Base-by-base conservation (phyloP, 2,113 vertebrate genomes). In the Neogobius melanostomus region DNA sequence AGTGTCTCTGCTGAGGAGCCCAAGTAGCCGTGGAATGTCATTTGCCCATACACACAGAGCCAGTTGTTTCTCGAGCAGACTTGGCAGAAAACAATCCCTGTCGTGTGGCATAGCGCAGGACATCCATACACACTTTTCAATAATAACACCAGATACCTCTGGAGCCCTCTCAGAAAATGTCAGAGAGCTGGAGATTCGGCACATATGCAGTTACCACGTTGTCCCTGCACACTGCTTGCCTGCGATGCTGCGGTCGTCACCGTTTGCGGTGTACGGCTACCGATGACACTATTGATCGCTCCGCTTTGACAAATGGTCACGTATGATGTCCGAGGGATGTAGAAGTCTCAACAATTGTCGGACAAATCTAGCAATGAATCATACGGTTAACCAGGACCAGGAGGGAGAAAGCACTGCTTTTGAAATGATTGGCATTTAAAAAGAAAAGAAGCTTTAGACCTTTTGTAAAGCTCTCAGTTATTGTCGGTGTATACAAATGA, bases 11-110 rank as follows among this genome's bases (percentile, higher is more conserved):
- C 64, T 74, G 16, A 5, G 52, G 71, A 83, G 64, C 78, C 75
- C 70, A 76, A 85, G 75, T 79, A 79, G 75, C 78, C 64, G 66
- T 72, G 82, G 85, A 87, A 83, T 89, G 80, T 36, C 66, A 67
- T 44, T 72, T 61, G 65, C 73, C 69, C 8, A 87, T 69, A 89
- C 28, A 36, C 72, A 89, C 71, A 74, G 81, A 44, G 61, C 68
- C 9, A 49, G 74, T 86, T 87, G 82, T 84, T 69, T 82, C 79
- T 77, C 68, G 68, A 65, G 74, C 63, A 77, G 81, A 80, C 64
- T 36, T 57, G 50, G 79, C 71, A 82, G 69, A 48, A 81, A 85
- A 85, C 82, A 72, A 83, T 80, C 69, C 66, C 68, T 71, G 82
- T 74, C 70, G 56, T 70, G 68, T 69, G 65, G 71, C 82, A 48